These are phyloP conservation scores for Adoxophyes honmai DNA, from an alignment of 1,140 invertebrate species.

Conservation along the genomic window DNA sequence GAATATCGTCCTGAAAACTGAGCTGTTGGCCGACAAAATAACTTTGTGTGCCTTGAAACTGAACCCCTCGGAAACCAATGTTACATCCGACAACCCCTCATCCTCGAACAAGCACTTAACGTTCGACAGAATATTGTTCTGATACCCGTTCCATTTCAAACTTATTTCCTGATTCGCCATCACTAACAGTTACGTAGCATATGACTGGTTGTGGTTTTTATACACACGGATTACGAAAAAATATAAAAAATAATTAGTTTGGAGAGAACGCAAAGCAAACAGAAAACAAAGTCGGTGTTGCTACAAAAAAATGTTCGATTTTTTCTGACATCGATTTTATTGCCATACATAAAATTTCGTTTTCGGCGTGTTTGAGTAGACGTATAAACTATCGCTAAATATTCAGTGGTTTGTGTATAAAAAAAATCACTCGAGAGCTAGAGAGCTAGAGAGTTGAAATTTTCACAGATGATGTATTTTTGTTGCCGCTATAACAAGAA, in stretches of 20 bases:
- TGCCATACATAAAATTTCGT: neutral
- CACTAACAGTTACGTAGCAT: neutral
- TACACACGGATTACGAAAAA: neutral
- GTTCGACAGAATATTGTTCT: constrained; percentile 80
- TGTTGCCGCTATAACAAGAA: no score
- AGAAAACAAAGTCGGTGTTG: constrained; percentile 13
- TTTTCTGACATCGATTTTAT: constrained; percentile 4
- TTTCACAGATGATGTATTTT: no score
- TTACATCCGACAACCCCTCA: constrained; percentile 84
- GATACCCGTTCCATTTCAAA: constrained; percentile 83
- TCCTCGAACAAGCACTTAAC: constrained; percentile 82
- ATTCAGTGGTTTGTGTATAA: no score
- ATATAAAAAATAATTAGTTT: neutral
- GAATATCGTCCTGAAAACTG: constrained; percentile 83
- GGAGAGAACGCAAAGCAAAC: constrained; percentile 4
- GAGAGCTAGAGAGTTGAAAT: no score
- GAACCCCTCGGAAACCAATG: constrained; percentile 82
- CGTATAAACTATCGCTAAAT: no score
- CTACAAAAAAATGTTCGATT: constrained; percentile 7
- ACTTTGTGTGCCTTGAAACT: constrained; percentile 85
- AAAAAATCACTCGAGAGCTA: no score
- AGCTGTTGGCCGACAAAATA: constrained; percentile 84
- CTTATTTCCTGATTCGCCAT: constrained; percentile 80
- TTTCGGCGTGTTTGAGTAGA: neutral
- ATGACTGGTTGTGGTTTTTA: neutral